phyloP scores from a whole-genome alignment of 1,140 invertebrate genomes.

The Drosophila oshimai region DNA sequence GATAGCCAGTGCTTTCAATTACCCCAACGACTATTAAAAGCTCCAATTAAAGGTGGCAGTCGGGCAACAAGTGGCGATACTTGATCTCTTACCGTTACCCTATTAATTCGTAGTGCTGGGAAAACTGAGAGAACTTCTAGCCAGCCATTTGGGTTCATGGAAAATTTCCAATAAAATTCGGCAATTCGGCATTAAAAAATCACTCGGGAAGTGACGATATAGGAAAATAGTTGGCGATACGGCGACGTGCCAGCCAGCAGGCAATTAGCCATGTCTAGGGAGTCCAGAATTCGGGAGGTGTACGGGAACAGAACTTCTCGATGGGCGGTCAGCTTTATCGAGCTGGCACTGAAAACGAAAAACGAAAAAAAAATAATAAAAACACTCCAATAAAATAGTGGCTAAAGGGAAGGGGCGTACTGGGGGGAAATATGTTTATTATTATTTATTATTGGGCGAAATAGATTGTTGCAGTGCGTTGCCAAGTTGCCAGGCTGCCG shows the following conservation, averaged over 20 bases:
- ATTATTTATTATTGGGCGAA: conserved; percentile 71
- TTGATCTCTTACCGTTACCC: conserved; percentile 10
- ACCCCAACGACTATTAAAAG: conserved; percentile 15
- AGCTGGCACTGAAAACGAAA: conserved; percentile 1
- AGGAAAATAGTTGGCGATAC: conserved; percentile 24
- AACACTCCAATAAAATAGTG: conserved; percentile 56
- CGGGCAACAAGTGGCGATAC: conserved; percentile 25
- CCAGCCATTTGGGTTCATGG: conserved; percentile 7
- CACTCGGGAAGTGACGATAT: background rate
- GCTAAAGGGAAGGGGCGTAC: conserved; percentile 2
- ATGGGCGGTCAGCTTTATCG: conserved; percentile 51
- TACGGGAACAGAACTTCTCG: conserved; percentile 13
- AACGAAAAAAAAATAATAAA: background rate
- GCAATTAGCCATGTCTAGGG: conserved; percentile 56
- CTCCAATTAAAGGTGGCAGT: conserved; percentile 36
- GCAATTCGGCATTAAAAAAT: conserved; percentile 24
- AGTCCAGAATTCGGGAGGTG: conserved; percentile 18
- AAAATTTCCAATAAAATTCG: conserved; percentile 49
- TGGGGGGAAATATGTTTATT: conserved; percentile 56
- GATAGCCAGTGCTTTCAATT: conserved; percentile 35
- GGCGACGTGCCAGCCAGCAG: conserved; percentile 41
- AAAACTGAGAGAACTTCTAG: background rate
- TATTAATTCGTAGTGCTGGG: background rate
- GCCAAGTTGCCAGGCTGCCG: conserved; percentile 31
- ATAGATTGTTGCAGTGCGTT: conserved; percentile 58